A percentile compares a stretch with the other conserved stretches of the same genome.
Conservation (phyloP, 1,140 invertebrate genomes). For the Cherax destructor region DNA sequence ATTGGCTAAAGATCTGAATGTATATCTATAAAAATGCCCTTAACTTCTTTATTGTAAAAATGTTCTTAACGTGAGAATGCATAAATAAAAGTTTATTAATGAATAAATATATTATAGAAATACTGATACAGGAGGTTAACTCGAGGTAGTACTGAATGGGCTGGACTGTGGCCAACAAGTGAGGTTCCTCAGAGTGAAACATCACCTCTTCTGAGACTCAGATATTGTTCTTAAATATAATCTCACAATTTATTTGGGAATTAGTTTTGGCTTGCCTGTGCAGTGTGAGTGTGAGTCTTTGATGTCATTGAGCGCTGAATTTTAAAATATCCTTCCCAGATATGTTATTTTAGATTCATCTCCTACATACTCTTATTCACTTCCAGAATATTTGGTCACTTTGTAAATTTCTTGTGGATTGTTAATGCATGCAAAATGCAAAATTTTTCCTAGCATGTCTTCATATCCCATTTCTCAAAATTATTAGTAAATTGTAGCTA, state of each 20-base stretch:
- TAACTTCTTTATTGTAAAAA: not conserved
- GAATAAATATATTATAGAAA: not conserved
- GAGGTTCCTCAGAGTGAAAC: conserved; percentile 31
- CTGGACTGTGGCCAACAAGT: not conserved
- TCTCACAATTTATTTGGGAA: no score
- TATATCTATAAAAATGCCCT: not conserved
- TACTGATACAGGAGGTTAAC: not conserved
- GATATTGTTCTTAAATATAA: not conserved
- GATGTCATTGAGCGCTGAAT: no score
- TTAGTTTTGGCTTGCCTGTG: no score
- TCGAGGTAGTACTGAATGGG: conserved; percentile 4
- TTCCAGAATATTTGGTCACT: not conserved
- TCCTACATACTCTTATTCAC: not conserved
- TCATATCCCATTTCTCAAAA: not conserved
- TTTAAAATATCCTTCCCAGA: no score
- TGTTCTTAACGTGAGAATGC: not conserved
- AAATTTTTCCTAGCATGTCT: not conserved
- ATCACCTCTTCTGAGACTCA: conserved; percentile 22
- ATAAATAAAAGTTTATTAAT: not conserved
- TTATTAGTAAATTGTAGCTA: not conserved
- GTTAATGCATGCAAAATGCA: not conserved
- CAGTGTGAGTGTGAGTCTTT: no score
- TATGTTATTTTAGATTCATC: no score
- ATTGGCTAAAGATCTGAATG: not conserved
- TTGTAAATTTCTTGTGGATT: not conserved